Conservation (phyloP, 2,888 invertebrate species). For the Spilarctia lutea region DNA sequence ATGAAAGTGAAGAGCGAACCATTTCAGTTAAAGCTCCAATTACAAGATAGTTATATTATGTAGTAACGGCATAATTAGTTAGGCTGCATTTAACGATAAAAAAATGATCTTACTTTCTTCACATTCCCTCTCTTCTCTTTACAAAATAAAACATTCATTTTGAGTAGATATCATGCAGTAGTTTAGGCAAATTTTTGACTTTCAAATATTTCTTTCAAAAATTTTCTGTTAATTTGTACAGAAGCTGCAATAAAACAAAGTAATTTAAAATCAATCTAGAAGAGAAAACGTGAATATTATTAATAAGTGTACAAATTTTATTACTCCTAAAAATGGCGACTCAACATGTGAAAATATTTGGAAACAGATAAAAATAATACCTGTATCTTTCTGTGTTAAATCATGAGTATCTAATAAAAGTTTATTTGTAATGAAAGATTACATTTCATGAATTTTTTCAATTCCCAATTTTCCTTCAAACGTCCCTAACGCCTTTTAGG, state of each 20-base stretch:
- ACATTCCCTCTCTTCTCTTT: constrained; percentile 45
- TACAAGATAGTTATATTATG: not conserved
- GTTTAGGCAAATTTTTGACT: not conserved
- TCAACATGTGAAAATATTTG: not conserved
- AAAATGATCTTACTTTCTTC: constrained; percentile 1
- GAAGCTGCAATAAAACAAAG: not conserved
- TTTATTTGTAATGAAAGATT: not conserved
- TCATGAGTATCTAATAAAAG: not conserved
- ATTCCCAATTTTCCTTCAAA: not conserved
- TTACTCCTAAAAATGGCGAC: not conserved
- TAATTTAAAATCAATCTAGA: not conserved
- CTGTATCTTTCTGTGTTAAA: not conserved
- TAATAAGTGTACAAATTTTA: not conserved
- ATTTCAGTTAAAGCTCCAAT: not conserved
- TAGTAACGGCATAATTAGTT: not conserved
- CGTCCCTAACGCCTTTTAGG: not conserved
- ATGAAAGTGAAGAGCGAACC: not conserved
- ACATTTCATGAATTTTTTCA: not conserved
- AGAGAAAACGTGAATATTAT: not conserved
- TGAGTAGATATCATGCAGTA: constrained; percentile 14
- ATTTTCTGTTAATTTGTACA: not conserved
- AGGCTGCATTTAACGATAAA: not conserved
- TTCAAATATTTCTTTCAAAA: not conserved
- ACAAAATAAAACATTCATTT: constrained; percentile 64
- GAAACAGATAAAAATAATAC: not conserved